Evolutionary conservation across 2,797 vertebrate species (phyloP).

Genomic region (Cyclopterus lumpus): DNA sequence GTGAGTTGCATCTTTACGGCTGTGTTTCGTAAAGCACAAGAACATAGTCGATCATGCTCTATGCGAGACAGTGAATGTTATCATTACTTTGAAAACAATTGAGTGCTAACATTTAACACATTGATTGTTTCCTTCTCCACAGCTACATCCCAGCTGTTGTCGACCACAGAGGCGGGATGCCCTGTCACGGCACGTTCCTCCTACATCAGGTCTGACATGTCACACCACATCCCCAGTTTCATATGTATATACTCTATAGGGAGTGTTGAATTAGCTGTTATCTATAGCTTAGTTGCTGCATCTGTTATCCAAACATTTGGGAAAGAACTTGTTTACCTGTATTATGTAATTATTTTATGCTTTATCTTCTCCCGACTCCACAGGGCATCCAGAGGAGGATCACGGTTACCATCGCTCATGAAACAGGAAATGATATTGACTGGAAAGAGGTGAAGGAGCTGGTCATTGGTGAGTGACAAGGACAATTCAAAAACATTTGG

Average conservation of each 20-base stretch:
- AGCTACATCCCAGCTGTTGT: slow-evolving; percentile 98
- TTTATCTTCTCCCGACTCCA: background rate
- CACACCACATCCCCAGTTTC: background rate
- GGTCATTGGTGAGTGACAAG: slow-evolving; percentile 90
- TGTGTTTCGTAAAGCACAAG: background rate
- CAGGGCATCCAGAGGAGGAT: slow-evolving; percentile 99
- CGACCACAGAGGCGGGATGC: slow-evolving; percentile 96
- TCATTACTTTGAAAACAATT: background rate
- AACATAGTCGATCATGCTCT: background rate
- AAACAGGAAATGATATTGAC: slow-evolving; percentile 92
- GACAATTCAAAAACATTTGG: background rate
- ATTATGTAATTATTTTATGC: background rate
- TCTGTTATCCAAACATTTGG: background rate
- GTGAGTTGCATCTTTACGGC: slow-evolving; percentile 83
- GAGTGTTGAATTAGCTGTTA: background rate
- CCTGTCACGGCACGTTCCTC: slow-evolving; percentile 95
- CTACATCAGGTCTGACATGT: slow-evolving; percentile 90
- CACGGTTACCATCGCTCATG: slow-evolving; percentile 94
- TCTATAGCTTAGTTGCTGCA: too few relatives aligned
- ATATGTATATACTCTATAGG: background rate
- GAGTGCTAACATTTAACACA: background rate
- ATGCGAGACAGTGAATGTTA: background rate
- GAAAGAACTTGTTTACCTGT: background rate
- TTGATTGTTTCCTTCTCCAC: slow-evolving; percentile 31
- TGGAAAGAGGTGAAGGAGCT: slow-evolving; percentile 99